Conservation (phyloP, 2,888 invertebrate genomes). For the Ochropleura leucogaster region DNA sequence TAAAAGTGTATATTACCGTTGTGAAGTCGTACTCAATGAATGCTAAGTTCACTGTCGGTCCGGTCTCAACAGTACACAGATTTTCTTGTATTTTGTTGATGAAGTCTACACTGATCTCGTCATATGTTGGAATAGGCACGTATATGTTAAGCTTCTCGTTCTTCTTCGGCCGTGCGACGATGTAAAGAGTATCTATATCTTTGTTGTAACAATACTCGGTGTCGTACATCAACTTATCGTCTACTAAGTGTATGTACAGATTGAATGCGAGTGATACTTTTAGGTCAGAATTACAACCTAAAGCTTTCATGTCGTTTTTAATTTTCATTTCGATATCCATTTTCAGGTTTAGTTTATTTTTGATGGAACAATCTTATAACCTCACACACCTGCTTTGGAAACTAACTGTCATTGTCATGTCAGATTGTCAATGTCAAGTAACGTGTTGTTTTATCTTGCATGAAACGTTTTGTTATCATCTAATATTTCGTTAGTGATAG, state of each 20-base stretch:
- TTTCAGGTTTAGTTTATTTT: constrained; percentile 42
- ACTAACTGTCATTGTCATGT: constrained; percentile 6
- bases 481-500: background rate
- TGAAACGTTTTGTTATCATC: constrained; percentile 17
- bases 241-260: constrained; percentile 85
- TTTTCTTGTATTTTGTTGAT: constrained; percentile 85
- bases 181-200: constrained; percentile 84
- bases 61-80: constrained; percentile 85
- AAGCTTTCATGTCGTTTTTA: constrained; percentile 84
- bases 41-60: constrained; percentile 83
- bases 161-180: constrained; percentile 83
- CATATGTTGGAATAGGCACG: constrained; percentile 81
- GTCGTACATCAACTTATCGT: constrained; percentile 87
- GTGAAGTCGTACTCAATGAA: constrained; percentile 86
- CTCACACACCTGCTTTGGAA: constrained; percentile 4
- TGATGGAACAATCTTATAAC: constrained; percentile 23
- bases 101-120: constrained; percentile 78
- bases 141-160: constrained; percentile 85
- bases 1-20: constrained; percentile 86
- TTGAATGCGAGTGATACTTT: constrained; percentile 85
- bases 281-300: constrained; percentile 83
- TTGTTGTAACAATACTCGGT: constrained; percentile 87
- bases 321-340: constrained; percentile 87
- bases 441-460: constrained; percentile 11
- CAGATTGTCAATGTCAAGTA: constrained; percentile 9